Base-by-base conservation (phyloP, 1,140 invertebrate species). In the Hyles euphorbiae region DNA sequence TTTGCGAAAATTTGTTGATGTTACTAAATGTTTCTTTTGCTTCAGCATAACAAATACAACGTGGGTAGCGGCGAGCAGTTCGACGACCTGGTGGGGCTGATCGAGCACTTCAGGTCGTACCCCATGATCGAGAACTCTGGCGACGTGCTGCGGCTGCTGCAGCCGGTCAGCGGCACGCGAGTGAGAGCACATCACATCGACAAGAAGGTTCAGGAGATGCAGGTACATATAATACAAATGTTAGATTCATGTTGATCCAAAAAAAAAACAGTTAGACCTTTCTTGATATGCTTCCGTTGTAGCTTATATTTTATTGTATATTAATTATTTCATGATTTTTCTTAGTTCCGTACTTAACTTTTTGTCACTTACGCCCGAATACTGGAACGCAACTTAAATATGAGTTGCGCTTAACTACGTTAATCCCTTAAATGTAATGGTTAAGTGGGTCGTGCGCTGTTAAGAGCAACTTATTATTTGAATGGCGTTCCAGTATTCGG, bases 51-150 rank as follows among this genome's bases (percentile, higher is more conserved):
- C 72, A 95, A 95, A 83, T 98, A 97, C 89, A 96, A 98, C 89
- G 96, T 98, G n/a, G 97, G 98, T 32, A 98, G 98, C 59, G 98
- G 98, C 4, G 96, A 98, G 81, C 94, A 96, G 82, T 99, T 99
- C 83, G 94, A 96, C 67, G 97, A 94, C 61, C 90, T 99, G 10
- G 95, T 95, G 57, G 97, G 99, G 68, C 91, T 99, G 45, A 97
- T 99, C 64, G 98, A 99, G 79, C 95, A 99, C 89, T 99, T 99
- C 83, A 97, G 97, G 74, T 94, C 95, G 57, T 98, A 98, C 92
- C 98, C 98, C 44, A 99, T 99, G 96, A 98, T 99, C 58, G 98
- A 99, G 90, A 98, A 95, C 4, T 96, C 95, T 51, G 98, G 98
- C 12, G 98, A 97, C 57, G 97, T 99, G 53, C 96, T 99, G 51